Percentiles rank a stretch among this genome's conserved stretches.
These are phyloP conservation scores for Suricata suricatta DNA, from an alignment of 2,113 vertebrate genomes.

Conservation along the genomic window DNA sequence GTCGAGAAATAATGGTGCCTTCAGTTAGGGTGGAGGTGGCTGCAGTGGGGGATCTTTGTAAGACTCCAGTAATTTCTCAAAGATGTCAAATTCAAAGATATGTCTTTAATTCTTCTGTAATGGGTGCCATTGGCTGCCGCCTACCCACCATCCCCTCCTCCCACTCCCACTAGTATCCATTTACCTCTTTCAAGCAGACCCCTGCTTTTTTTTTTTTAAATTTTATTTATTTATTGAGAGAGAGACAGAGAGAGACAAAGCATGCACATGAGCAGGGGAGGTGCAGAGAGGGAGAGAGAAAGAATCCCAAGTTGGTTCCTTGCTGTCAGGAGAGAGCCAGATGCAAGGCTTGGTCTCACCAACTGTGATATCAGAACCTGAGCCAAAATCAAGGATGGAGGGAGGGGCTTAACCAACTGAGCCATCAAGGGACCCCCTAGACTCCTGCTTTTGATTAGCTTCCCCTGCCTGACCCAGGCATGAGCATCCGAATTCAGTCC, in stretches of 20 bases:
- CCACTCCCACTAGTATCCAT: not conserved
- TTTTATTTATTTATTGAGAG: too few species aligned
- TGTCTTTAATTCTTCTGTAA: not conserved
- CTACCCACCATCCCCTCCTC: not conserved
- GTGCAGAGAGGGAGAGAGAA: too few species aligned
- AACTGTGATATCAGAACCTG: too few species aligned
- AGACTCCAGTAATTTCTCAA: not conserved
- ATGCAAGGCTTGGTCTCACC: too few species aligned
- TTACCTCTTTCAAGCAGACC: not conserved
- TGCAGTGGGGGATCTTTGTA: not conserved
- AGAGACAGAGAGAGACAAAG: too few species aligned
- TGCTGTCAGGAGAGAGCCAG: too few species aligned
- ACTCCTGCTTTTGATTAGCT: not conserved
- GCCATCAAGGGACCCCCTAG: too few species aligned
- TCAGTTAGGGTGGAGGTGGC: not conserved
- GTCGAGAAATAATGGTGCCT: not conserved
- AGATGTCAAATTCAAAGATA: not conserved
- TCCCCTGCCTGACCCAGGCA: not conserved
- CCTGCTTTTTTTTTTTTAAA: not conserved
- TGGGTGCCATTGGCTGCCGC: not conserved
- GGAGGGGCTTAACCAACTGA: too few species aligned
- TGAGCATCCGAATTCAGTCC: not conserved
- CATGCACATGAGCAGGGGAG: too few species aligned
- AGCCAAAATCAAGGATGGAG: too few species aligned
- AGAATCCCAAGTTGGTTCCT: too few species aligned